Conservation (phyloP, 1,140 invertebrate species). For the Holotrichia oblita region DNA sequence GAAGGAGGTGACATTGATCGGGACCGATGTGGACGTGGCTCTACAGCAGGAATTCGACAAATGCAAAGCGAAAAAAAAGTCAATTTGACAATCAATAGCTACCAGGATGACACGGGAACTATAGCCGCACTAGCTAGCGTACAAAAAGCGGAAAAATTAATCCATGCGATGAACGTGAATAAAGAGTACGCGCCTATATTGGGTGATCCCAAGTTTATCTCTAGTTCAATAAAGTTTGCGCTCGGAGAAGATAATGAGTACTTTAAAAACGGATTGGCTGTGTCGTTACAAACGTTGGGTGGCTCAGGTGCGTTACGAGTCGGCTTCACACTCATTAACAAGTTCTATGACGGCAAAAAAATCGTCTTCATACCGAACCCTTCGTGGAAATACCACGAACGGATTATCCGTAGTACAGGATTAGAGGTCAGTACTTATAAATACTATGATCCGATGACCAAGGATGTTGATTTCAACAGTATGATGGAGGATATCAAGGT, state of each 20-base stretch:
- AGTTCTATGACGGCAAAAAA: conserved; percentile 86
- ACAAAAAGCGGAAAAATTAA: conserved; percentile 70
- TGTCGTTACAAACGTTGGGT: conserved; percentile 83
- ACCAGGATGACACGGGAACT: conserved; percentile 97
- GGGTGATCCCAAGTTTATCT: conserved; percentile 83
- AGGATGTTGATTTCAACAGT: conserved; percentile 93
- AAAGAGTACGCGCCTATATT: conserved; percentile 96
- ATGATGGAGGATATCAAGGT: conserved; percentile 85
- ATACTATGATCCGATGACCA: conserved; percentile 96
- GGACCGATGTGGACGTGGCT: too few relatives aligned
- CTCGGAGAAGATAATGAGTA: conserved; percentile 85
- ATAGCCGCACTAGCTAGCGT: conserved; percentile 93
- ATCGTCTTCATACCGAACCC: conserved; percentile 93
- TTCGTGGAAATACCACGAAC: conserved; percentile 97
- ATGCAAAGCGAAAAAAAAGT: conserved; percentile 96
- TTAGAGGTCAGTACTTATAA: conserved; percentile 90
- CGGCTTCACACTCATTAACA: conserved; percentile 88
- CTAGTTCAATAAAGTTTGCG: conserved; percentile 85
- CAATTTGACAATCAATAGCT: conserved; percentile 97
- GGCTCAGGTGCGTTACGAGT: conserved; percentile 95
- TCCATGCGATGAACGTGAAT: conserved; percentile 76
- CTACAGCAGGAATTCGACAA: background rate
- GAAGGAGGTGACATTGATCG: background rate
- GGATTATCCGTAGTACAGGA: conserved; percentile 91
- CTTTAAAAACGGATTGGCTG: conserved; percentile 74